Percentiles rank a stretch among this genome's conserved stretches.
phyloP scores from a whole-genome alignment of 1,140 invertebrate species.

The Scylla paramamosain region DNA sequence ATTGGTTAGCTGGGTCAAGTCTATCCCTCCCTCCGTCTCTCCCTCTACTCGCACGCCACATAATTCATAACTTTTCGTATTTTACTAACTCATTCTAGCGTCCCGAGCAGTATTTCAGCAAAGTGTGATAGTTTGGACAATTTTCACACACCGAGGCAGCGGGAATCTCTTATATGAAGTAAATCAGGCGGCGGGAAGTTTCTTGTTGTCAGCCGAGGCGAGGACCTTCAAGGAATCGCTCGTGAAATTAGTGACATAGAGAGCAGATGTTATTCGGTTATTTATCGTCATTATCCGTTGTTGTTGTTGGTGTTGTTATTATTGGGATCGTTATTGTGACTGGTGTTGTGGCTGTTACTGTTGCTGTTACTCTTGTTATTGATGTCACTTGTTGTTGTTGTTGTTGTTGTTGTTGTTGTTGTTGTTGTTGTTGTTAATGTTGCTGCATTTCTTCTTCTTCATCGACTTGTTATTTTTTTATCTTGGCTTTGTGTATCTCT shows the following conservation, averaged over 20 bases:
- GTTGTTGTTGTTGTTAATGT: no score
- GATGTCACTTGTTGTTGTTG: no score
- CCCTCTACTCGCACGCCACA: background rate
- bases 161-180: background rate
- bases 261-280: background rate
- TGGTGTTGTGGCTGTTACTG: background rate
- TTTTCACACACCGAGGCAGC: background rate
- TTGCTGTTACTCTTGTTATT: no score
- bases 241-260: background rate
- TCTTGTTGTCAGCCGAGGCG: background rate
- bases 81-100: background rate
- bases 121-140: conserved; percentile 13
- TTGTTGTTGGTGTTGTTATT: no score
- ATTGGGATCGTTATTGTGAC: no score
- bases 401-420: no score
- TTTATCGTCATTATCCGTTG: background rate
- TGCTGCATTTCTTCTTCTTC: no score
- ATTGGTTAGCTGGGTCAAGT: background rate
- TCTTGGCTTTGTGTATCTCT: no score
- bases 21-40: background rate
- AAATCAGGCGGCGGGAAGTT: background rate
- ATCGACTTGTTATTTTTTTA: no score
- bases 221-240: background rate
- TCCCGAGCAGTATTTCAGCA: background rate
- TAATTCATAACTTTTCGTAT: conserved; percentile 15